Base-by-base conservation (phyloP, 2,113 vertebrate genomes). In the Panthera tigris region DNA sequence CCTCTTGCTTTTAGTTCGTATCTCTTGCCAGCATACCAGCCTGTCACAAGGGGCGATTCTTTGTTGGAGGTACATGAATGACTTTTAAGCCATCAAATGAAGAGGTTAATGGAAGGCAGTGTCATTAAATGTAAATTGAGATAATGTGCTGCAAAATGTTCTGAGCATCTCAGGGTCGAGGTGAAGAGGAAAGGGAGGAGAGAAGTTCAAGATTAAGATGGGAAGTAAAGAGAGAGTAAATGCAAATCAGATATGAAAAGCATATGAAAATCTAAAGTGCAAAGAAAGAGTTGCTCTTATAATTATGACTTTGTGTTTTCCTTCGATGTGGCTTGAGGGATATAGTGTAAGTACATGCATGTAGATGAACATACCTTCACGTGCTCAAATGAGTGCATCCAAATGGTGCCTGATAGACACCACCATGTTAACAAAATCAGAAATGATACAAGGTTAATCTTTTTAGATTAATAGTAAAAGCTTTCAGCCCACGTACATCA, bases 231-330 rank as follows among this genome's bases (percentile, higher is more conserved):
- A 61, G 21, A 61, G 57, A 61, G 21, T 9, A 61, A 61, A 61
- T 50, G 65, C 15, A 94, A 78, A 74, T 63, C 74, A 91, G 61
- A 76, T 78, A 94, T 76, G 78, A 81, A 95, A 91, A 93, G 45
- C 25, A 41, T 71, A 85, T 81, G 50, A 57, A 96, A 85, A 85
- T 80, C 45, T 48, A 48, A 89, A 73, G 63, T 11, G 4, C 55
- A 97, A 84, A 80, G 39, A 69, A 96, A 61, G 63, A 33, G 19
- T 55, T 87, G 9, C 36, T 95, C 39, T 78, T 82, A 48, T 18
- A 76, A n/a, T 76, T 57, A 52, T 7, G 52, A 66, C 10, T 85
- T 61, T 63, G 0, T 73, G 31, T 55, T 94, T 79, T 91, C 23
- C 78, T 48, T 84, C 16, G 65, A 31, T 66, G 48, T 71, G 8